A percentile compares a stretch with the other conserved stretches of the same genome.
These are phyloP conservation scores for Melanotaenia maccullochi DNA, from an alignment of 2,797 vertebrate genomes.

Conservation along the genomic window DNA sequence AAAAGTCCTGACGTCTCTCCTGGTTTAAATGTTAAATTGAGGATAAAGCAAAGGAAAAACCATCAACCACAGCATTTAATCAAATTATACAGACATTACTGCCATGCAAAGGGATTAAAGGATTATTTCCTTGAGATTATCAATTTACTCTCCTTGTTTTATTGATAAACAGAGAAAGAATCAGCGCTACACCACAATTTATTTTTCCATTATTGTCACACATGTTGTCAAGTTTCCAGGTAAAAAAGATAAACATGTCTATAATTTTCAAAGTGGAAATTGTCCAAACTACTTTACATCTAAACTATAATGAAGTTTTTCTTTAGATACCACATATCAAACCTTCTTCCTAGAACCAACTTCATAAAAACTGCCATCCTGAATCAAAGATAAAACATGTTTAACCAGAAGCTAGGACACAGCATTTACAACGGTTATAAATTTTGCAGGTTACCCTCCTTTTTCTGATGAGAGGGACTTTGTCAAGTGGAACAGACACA, in stretches of 20 bases:
- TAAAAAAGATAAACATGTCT: background rate
- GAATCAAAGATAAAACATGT: background rate
- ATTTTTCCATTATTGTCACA: background rate
- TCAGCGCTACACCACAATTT: background rate
- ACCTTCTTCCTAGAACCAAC: too few relatives aligned
- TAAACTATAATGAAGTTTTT: too few relatives aligned
- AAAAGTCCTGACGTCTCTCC: background rate
- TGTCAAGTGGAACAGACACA: background rate
- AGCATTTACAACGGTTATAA: background rate
- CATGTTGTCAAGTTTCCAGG: background rate
- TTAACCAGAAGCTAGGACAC: background rate
- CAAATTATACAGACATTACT: background rate
- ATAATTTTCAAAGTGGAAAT: background rate
- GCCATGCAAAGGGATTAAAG: background rate
- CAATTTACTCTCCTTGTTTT: background rate
- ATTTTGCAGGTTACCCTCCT: background rate
- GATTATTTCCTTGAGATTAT: background rate
- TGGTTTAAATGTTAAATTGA: background rate
- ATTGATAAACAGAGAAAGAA: background rate
- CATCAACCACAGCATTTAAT: background rate
- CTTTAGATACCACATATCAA: too few relatives aligned
- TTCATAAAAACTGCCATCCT: too few relatives aligned
- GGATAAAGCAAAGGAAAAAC: background rate
- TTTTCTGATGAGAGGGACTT: background rate
- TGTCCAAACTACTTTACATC: background rate